Base-by-base conservation (phyloP, 2,113 vertebrate species). In the Castor canadensis region DNA sequence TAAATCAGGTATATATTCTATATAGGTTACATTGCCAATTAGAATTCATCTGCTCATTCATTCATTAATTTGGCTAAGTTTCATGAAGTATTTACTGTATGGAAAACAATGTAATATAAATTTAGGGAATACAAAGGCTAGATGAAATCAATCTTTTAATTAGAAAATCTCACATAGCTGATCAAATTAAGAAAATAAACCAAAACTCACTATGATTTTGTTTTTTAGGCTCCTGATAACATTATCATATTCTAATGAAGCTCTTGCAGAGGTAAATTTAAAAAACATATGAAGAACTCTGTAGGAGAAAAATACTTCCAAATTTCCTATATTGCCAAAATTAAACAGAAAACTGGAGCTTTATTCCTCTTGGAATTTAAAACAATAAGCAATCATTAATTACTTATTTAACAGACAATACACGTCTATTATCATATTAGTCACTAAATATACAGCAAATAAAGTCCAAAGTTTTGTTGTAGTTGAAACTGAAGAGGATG, bases 301-400 rank as follows among this genome's bases (percentile, higher is more conserved):
- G 16, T 1, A 80, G 28, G n/a, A 35, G 11, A 56, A 75, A 80
- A 76, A 32, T n/a, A 35, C 28, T 62, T 58, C n/a, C 22, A 86
- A 38, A 88, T 76, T 69, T 76, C 9, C 40, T 69, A n/a, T 56
- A 45, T 64, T 85, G 35, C 64, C 81, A 88, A 96, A 96, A 87
- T 56, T 58, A 93, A 93, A 90, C 26, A 83, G 54, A 86, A 85
- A 79, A 26, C 28, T 58, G n/a, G 19, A 96, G 24, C 91, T 73
- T 40, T 82, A 17, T 52, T 89, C 58, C 66, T 77, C 76, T 47
- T 88, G 19, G 77, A 91, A 93, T 84, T 66, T 94, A 49, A 96
- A 66, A 54, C 54, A 67, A 47, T 75, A 88, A 92, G 30, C 8
- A 38, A 45, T 72, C 3, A 38, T 62, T 52, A 69, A 80, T 73